A percentile compares a stretch with the other conserved stretches of the same genome.
Conservation (phyloP, 2,888 invertebrate genomes). For the Tenthredo scrophulariae region DNA sequence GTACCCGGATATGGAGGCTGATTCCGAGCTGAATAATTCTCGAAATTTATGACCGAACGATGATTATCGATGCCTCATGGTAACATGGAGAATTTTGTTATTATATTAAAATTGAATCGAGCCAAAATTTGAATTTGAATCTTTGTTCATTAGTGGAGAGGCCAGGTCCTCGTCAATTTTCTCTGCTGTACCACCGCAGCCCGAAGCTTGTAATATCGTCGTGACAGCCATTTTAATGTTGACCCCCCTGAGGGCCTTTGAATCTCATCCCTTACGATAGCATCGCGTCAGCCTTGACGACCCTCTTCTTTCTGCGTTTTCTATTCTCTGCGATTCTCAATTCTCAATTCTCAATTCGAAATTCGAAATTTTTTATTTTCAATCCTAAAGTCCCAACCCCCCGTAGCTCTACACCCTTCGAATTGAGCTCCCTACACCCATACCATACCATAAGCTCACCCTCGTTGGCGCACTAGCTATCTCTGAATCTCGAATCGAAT, state of each 20-base stretch:
- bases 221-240: constrained; percentile 75
- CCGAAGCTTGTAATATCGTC: constrained; percentile 42
- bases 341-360: constrained; percentile 32
- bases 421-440: constrained; percentile 36
- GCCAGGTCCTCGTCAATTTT: background rate
- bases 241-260: constrained; percentile 68
- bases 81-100: background rate
- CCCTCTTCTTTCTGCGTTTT: constrained; percentile 50
- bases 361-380: background rate
- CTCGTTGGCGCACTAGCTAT: constrained; percentile 33
- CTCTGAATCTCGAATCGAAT: constrained; percentile 49
- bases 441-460: constrained; percentile 2
- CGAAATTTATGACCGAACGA: background rate
- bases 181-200: background rate
- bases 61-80: background rate
- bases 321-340: constrained; percentile 51
- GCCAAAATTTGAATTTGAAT: background rate
- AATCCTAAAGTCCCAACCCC: background rate
- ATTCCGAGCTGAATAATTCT: background rate
- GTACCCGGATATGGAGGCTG: too few relatives aligned
- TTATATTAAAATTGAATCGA: background rate
- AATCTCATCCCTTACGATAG: constrained; percentile 70
- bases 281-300: constrained; percentile 59
- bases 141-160: background rate
- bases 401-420: constrained; percentile 27